Evolutionary conservation across 2,888 invertebrate genomes (phyloP).

Genomic region (Calameuta idolon): DNA sequence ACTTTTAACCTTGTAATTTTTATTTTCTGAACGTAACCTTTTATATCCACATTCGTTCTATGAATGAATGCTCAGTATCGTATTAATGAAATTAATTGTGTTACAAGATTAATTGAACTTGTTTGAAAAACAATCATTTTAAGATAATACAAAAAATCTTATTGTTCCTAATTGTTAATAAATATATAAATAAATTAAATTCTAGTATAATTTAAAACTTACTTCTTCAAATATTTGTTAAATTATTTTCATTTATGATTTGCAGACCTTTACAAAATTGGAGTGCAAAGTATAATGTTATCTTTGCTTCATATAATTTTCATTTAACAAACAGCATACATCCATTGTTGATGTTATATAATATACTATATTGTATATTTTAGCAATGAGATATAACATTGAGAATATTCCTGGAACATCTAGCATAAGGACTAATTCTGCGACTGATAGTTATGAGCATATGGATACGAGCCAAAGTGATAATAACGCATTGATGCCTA

Average conservation of each 20-base stretch:
- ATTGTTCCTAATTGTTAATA: background rate
- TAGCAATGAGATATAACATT: slow-evolving; percentile 32
- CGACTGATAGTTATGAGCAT: slow-evolving; percentile 28
- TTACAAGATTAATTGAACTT: background rate
- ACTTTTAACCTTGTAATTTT: background rate
- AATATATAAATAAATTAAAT: background rate
- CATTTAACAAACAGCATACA: background rate
- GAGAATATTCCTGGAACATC: slow-evolving; percentile 28
- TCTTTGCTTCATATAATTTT: background rate
- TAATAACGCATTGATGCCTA: background rate
- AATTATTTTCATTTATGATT: background rate
- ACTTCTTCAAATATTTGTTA: background rate
- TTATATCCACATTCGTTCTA: background rate
- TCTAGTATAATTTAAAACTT: background rate
- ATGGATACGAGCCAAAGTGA: slow-evolving; percentile 33
- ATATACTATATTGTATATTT: slow-evolving; percentile 1
- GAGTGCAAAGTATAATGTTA: background rate
- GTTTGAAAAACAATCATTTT: background rate
- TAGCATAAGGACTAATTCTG: slow-evolving; percentile 14
- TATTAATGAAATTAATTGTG: background rate
- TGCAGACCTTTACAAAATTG: background rate
- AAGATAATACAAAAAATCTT: background rate
- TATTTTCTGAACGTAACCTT: background rate
- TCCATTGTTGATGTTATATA: background rate
- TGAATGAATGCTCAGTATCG: background rate